phyloP scores from a whole-genome alignment of 2,888 invertebrate species.

The Rhagonycha lutea region DNA sequence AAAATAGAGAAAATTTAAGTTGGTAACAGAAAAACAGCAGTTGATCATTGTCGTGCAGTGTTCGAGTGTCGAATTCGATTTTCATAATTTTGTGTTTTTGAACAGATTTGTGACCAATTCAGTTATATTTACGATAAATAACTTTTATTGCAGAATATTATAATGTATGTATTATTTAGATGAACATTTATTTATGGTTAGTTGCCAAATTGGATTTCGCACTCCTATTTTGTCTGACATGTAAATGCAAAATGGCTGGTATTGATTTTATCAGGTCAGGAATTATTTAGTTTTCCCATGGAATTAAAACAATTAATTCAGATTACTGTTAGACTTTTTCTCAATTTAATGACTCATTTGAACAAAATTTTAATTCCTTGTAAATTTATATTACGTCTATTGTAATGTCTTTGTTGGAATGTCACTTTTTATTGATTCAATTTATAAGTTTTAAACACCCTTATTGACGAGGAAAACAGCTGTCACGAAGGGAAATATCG shows the following conservation, averaged over 20 bases:
- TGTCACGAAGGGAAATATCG: not conserved
- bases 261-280: slow-evolving; percentile 47
- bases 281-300: slow-evolving; percentile 13
- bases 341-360: not conserved
- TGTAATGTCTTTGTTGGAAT: not conserved
- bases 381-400: not conserved
- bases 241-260: slow-evolving; percentile 51
- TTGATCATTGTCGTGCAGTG: slow-evolving; percentile 9
- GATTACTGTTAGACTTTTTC: not conserved
- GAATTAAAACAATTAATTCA: not conserved
- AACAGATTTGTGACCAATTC: slow-evolving; percentile 3
- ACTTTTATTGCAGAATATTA: slow-evolving; percentile 11
- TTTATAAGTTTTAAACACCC: not conserved
- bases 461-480: not conserved
- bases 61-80: slow-evolving; percentile 6
- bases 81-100: slow-evolving; percentile 15
- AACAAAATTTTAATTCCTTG: not conserved
- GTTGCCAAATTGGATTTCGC: not conserved
- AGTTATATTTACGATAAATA: not conserved
- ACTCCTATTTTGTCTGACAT: slow-evolving; percentile 32
- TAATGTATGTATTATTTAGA: slow-evolving; percentile 30
- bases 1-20: not conserved
- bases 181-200: slow-evolving; percentile 3
- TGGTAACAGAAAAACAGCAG: not conserved
- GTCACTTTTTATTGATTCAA: not conserved